These are phyloP conservation scores for Cotesia vestalis DNA, from an alignment of 1,140 invertebrate species.

Conservation along the genomic window DNA sequence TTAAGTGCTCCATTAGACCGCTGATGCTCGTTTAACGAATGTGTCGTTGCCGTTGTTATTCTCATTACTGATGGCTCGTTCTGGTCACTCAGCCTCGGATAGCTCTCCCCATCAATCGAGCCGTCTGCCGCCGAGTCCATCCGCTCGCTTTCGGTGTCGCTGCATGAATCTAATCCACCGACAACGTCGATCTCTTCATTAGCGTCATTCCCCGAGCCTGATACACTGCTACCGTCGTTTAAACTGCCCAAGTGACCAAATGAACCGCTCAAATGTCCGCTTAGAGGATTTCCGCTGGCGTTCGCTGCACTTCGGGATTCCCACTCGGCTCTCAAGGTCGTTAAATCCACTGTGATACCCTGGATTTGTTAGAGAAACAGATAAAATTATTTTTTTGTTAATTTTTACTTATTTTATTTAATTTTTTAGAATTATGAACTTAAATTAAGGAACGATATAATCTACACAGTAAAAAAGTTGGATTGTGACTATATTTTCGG, in stretches of 20 bases:
- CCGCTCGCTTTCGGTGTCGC: slow-evolving; percentile 70
- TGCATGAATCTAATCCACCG: slow-evolving; percentile 70
- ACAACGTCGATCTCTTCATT: slow-evolving; percentile 83
- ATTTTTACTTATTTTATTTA: background rate
- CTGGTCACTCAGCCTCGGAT: slow-evolving; percentile 44
- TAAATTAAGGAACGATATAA: too few relatives aligned
- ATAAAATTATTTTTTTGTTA: slow-evolving; percentile 1
- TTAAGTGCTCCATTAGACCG: slow-evolving; percentile 44
- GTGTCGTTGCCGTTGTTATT: slow-evolving; percentile 54
- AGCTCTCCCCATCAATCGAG: slow-evolving; percentile 66
- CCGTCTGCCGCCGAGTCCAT: slow-evolving; percentile 72
- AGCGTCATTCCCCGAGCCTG: slow-evolving; percentile 76
- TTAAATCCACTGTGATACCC: slow-evolving; percentile 87
- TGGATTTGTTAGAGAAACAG: slow-evolving; percentile 42
- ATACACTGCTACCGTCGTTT: slow-evolving; percentile 71
- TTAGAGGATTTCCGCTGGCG: slow-evolving; percentile 49
- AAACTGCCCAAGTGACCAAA: slow-evolving; percentile 65
- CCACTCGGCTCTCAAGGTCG: slow-evolving; percentile 80
- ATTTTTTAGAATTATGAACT: background rate
- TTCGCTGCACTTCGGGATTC: slow-evolving; percentile 73
- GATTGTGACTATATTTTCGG: too few relatives aligned
- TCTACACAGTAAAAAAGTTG: too few relatives aligned
- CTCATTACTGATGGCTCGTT: slow-evolving; percentile 39
- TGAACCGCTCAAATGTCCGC: slow-evolving; percentile 45
- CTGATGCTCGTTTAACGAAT: slow-evolving; percentile 45